A percentile compares a stretch with the other conserved stretches of the same genome.
Conservation (phyloP, 2,113 vertebrate genomes). For the Tupaia tana region DNA sequence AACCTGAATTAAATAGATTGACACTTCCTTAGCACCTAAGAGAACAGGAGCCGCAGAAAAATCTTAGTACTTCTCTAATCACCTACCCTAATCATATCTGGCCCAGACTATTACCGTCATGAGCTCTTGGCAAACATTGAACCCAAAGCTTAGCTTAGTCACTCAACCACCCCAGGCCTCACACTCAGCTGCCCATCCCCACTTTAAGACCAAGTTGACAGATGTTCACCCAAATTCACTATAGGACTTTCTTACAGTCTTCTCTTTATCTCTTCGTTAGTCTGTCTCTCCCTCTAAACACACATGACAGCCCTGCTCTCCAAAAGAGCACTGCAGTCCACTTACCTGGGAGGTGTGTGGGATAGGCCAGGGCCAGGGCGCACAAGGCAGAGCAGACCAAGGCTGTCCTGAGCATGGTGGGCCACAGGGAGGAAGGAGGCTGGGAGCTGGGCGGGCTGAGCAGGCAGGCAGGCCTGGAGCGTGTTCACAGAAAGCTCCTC, state of each 20-base stretch:
- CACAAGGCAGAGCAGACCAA: constrained; percentile 22
- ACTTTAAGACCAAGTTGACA: not conserved
- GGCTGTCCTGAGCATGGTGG: constrained; percentile 18
- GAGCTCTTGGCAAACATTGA: not conserved
- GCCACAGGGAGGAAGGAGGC: accelerated
- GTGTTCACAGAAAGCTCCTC: not conserved
- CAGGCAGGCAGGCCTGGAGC: not conserved
- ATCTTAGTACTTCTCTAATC: not conserved
- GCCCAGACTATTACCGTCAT: not conserved
- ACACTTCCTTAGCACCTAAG: not conserved
- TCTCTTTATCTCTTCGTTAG: not conserved
- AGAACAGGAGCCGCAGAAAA: not conserved
- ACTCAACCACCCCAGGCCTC: not conserved
- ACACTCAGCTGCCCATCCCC: not conserved
- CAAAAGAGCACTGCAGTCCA: not conserved
- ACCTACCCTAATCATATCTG: not conserved
- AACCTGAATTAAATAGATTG: not conserved
- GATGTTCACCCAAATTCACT: not conserved
- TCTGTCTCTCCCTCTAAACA: not conserved
- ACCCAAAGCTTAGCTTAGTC: not conserved
- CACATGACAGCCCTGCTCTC: not conserved
- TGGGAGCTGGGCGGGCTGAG: not conserved
- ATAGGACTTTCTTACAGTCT: not conserved
- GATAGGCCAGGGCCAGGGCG: not conserved
- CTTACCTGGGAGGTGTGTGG: not conserved